Conservation (phyloP, 2,113 vertebrate genomes). For the Neogobius melanostomus region DNA sequence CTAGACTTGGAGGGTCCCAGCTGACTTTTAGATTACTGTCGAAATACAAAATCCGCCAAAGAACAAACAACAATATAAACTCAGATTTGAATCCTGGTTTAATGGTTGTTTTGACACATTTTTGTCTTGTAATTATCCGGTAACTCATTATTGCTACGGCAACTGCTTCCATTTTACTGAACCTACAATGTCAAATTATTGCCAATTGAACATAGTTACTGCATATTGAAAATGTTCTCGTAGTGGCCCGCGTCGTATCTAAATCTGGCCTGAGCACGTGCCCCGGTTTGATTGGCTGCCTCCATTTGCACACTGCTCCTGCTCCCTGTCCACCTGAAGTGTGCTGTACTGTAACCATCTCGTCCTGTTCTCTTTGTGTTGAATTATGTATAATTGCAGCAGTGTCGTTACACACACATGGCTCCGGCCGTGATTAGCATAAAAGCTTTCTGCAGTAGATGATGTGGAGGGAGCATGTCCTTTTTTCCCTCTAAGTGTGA, state of each 20-base stretch:
- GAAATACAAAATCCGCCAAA: no score
- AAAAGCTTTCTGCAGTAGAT: conserved; percentile 67
- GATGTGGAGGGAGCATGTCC: conserved; percentile 28
- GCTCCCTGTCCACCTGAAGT: conserved; percentile 25
- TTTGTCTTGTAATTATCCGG: no score
- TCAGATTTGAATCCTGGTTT: no score
- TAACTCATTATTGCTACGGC: no score
- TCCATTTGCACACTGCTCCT: conserved; percentile 13
- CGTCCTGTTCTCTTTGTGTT: conserved; percentile 49
- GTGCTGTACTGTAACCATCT: conserved; percentile 51
- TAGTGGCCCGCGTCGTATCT: background rate
- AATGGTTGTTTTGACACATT: no score
- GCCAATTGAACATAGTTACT: background rate
- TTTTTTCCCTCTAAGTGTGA: conserved; percentile 44
- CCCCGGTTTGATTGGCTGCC: conserved; percentile 4
- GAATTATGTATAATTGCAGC: conserved; percentile 68
- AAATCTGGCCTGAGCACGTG: background rate
- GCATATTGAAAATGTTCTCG: background rate
- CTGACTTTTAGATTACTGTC: no score
- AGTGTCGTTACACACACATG: conserved; percentile 49
- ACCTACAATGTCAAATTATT: no score
- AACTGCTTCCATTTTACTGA: no score
- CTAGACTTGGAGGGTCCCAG: no score
- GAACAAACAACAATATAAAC: no score
- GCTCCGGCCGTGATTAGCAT: conserved; percentile 61